Evolutionary conservation across 2,113 vertebrate species (phyloP).

Genomic region (Orientallactaga bullata): DNA sequence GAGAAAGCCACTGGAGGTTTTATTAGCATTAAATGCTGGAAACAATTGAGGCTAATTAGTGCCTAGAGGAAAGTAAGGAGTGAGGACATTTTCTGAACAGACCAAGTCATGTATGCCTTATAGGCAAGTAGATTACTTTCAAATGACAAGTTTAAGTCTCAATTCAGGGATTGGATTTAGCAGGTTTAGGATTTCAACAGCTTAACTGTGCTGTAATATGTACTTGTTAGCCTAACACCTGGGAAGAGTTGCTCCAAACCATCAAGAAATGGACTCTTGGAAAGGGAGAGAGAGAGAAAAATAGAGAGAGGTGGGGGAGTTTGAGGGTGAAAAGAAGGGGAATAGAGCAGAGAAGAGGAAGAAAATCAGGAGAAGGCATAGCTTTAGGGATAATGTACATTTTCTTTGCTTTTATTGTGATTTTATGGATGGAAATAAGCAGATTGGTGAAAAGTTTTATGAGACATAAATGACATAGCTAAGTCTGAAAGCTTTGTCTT

Average conservation of each 20-base stretch:
- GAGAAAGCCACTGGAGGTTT: background rate
- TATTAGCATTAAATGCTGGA: background rate
- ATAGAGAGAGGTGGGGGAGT: too few species aligned
- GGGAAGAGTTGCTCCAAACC: background rate
- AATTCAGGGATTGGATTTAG: background rate
- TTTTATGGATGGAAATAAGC: constrained; percentile 20
- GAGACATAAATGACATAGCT: background rate
- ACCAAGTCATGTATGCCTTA: background rate
- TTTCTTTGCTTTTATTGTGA: background rate
- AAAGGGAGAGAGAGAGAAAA: background rate
- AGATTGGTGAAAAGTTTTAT: background rate
- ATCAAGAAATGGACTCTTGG: background rate
- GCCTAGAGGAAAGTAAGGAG: background rate
- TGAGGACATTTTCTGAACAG: background rate
- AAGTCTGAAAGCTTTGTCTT: constrained; percentile 11
- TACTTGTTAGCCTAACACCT: background rate
- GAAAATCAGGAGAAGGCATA: background rate
- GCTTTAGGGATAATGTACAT: background rate
- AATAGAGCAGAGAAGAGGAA: background rate
- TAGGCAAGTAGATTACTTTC: background rate
- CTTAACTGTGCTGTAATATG: background rate
- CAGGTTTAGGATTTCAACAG: background rate
- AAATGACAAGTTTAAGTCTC: background rate
- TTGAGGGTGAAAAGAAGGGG: too few species aligned
- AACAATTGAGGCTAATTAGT: constrained; percentile 7